These are phyloP conservation scores for Campopleginae sp. DNA, from an alignment of 2,888 invertebrate species.

Conservation along the genomic window DNA sequence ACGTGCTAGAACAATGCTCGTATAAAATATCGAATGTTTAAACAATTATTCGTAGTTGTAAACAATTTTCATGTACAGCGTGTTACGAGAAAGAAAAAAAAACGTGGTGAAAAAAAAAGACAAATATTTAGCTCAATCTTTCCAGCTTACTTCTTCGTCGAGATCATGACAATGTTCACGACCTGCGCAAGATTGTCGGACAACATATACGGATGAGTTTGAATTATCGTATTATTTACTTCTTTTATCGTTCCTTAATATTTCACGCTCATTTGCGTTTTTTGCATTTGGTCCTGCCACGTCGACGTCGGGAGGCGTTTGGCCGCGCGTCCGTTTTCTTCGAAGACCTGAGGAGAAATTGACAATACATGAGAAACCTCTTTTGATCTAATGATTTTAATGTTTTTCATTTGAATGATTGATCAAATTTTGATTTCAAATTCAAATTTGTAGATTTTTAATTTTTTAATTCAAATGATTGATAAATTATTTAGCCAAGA, in stretches of 20 bases:
- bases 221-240: slow-evolving; percentile 4
- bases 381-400: background rate
- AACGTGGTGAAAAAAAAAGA: background rate
- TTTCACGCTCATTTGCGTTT: slow-evolving; percentile 81
- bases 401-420: too few species aligned
- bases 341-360: slow-evolving; percentile 80
- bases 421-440: too few species aligned
- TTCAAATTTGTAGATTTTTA: too few species aligned
- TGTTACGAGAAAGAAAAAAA: background rate
- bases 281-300: slow-evolving; percentile 84
- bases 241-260: slow-evolving; percentile 4
- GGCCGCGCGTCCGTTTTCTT: slow-evolving; percentile 84
- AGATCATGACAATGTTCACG: slow-evolving; percentile 47
- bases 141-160: slow-evolving; percentile 16
- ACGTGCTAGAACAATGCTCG: slow-evolving; percentile 4
- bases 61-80: slow-evolving; percentile 21
- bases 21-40: slow-evolving; percentile 21
- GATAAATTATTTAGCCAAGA: background rate
- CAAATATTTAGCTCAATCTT: background rate
- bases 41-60: slow-evolving; percentile 11
- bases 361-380: slow-evolving; percentile 33
- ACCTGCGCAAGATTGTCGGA: slow-evolving; percentile 56
- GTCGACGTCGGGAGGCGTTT: slow-evolving; percentile 81
- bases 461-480: too few species aligned
- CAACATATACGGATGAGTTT: slow-evolving; percentile 39